Percentiles rank a stretch among this genome's conserved stretches.
These are phyloP conservation scores for Sula dactylatra DNA, from an alignment of 2,113 vertebrate species.

Conservation along the genomic window DNA sequence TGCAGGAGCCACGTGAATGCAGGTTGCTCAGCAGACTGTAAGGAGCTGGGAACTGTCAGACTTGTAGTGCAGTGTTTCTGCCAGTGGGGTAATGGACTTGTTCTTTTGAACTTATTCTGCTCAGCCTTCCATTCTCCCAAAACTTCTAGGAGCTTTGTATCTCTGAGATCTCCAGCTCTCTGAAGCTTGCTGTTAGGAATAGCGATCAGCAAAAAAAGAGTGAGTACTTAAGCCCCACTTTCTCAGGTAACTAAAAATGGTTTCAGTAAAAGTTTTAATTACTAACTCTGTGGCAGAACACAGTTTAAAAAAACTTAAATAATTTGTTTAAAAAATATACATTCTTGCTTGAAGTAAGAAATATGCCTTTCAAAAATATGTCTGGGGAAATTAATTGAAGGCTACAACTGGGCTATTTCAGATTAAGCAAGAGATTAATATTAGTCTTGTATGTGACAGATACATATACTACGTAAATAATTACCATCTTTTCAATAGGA, in stretches of 20 bases:
- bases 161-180: not conserved
- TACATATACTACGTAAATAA: not conserved
- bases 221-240: not conserved
- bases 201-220: fast-evolving
- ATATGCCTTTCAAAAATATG: not conserved
- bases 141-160: not conserved
- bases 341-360: not conserved
- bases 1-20: fast-evolving
- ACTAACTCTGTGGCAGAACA: not conserved
- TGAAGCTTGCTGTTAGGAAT: not conserved
- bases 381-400: not conserved
- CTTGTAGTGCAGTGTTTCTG: not conserved
- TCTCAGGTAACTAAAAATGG: not conserved
- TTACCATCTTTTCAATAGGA: not conserved
- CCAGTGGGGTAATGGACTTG: not conserved
- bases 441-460: not conserved
- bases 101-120: not conserved
- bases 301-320: not conserved
- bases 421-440: not conserved
- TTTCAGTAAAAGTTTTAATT: not conserved
- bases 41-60: not conserved
- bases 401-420: not conserved
- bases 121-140: not conserved
- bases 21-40: not conserved
- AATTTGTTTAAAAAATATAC: not conserved